A percentile compares a stretch with the other conserved stretches of the same genome.
Conservation (phyloP, 2,888 invertebrate genomes). For the Aleiodes testaceus region DNA sequence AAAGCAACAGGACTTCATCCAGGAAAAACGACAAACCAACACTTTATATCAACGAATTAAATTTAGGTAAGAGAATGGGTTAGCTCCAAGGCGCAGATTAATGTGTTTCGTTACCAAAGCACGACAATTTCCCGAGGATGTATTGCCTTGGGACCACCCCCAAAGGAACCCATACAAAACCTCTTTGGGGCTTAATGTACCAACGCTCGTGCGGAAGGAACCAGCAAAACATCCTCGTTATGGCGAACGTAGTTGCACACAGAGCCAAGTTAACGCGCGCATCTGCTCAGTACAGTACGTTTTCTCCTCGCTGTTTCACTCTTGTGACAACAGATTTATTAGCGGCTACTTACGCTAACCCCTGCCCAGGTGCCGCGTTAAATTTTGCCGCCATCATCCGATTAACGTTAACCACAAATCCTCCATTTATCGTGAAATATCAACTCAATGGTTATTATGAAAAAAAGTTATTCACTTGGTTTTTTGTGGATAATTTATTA, state of each 20-base stretch:
- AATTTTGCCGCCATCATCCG: slow-evolving; percentile 29
- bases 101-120: slow-evolving; percentile 54
- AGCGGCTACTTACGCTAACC: slow-evolving; percentile 47
- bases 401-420: slow-evolving; percentile 37
- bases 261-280: slow-evolving; percentile 43
- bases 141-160: slow-evolving; percentile 44
- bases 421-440: slow-evolving; percentile 34
- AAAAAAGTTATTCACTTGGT: neutral
- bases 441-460: slow-evolving; percentile 7
- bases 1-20: too few species aligned
- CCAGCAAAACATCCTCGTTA: slow-evolving; percentile 49
- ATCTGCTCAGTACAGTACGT: slow-evolving; percentile 48
- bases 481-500: neutral
- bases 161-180: slow-evolving; percentile 42
- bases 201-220: slow-evolving; percentile 36
- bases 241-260: slow-evolving; percentile 15
- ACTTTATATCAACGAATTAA: slow-evolving; percentile 50
- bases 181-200: slow-evolving; percentile 52
- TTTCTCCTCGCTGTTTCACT: slow-evolving; percentile 23
- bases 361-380: slow-evolving; percentile 41
- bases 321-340: slow-evolving; percentile 52
- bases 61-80: slow-evolving; percentile 52
- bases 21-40: too few species aligned
- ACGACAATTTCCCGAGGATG: slow-evolving; percentile 55
- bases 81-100: slow-evolving; percentile 52